Base-by-base conservation (phyloP, 2,113 vertebrate genomes). In the Mus spicilegus region DNA sequence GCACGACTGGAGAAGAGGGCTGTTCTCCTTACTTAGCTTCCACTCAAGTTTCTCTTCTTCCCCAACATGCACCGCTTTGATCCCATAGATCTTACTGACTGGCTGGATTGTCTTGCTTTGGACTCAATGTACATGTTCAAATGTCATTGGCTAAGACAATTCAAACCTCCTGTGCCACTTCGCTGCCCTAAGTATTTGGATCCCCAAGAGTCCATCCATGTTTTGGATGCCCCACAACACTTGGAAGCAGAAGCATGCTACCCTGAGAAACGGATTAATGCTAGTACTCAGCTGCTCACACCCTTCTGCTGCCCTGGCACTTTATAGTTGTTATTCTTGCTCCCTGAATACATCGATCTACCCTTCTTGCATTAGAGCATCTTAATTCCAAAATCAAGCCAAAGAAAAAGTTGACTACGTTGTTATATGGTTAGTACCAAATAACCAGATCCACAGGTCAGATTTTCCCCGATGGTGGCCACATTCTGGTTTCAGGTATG, bases 1-100 rank as follows among this genome's bases (percentile, higher is more conserved):
- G 36, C 4, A 20, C 11, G n/a, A 39, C 12, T 28, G 9, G 24
- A 4, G 4, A 28, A 0, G 1, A 42, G 26, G 46, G 39, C 30
- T 54, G n/a, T 26, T 39, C 26, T 72, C 30, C 77, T 33, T 3
- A 33, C 2, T 0, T 22, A 9, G 22, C 8, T 63, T 30, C 46
- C 26, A 42, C 12, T 14, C 36, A 19, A 24, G 19, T 20, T 22
- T 5, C 65, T 73, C 12, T 56, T 76, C 9, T 33, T 87, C 65
- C 14, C 36, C 17, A 14, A 19, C 8, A 19, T 12, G 16, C 13
- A 36, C n/a, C 22, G 24, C n/a, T 63, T 81, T n/a, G 26, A 13
- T 70, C 72, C 36, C 73, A 7, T 30, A 14, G 14, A 24, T 90
- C 58, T 75, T 26, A 1, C 42, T 70, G 69, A 46, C 42, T 46